phyloP scores from a whole-genome alignment of 2,113 vertebrate species.

The Hippocampus guttulatus region DNA sequence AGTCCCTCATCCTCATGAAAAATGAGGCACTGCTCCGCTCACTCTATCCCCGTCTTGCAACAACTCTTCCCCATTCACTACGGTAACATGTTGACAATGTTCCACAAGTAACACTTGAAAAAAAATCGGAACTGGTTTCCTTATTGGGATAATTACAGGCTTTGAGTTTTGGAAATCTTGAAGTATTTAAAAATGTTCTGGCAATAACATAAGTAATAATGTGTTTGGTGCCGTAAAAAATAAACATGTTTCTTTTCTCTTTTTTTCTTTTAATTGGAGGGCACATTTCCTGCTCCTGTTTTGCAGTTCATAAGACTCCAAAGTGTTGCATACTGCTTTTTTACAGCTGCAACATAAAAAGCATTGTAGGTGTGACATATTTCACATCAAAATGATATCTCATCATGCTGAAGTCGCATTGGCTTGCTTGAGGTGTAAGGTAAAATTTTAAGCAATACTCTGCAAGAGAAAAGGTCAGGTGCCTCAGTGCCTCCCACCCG shows the following conservation, averaged over 20 bases:
- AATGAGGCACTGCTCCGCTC: neutral
- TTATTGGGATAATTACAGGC: neutral
- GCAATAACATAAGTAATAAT: constrained; percentile 8
- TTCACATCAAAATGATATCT: constrained; percentile 7
- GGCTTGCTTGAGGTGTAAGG: constrained; percentile 32
- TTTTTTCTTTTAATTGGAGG: neutral
- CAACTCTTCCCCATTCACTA: neutral
- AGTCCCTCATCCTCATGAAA: neutral
- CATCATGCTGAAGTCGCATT: constrained; percentile 21
- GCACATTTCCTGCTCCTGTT: neutral
- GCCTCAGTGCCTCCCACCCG: constrained; percentile 34
- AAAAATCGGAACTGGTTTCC: constrained; percentile 3
- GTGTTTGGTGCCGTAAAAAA: neutral
- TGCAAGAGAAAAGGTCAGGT: constrained; percentile 24
- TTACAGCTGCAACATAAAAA: constrained; percentile 15
- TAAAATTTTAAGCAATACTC: constrained; percentile 42
- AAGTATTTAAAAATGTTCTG: neutral
- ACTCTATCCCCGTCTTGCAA: neutral
- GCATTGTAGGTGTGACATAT: constrained; percentile 19
- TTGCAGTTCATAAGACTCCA: constrained; percentile 10
- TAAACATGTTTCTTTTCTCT: neutral
- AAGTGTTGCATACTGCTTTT: neutral
- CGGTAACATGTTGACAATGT: neutral
- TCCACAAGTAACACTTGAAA: constrained; percentile 4
- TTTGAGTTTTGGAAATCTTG: neutral